phyloP scores from a whole-genome alignment of 2,113 vertebrate genomes.

The Gopherus evgoodei region DNA sequence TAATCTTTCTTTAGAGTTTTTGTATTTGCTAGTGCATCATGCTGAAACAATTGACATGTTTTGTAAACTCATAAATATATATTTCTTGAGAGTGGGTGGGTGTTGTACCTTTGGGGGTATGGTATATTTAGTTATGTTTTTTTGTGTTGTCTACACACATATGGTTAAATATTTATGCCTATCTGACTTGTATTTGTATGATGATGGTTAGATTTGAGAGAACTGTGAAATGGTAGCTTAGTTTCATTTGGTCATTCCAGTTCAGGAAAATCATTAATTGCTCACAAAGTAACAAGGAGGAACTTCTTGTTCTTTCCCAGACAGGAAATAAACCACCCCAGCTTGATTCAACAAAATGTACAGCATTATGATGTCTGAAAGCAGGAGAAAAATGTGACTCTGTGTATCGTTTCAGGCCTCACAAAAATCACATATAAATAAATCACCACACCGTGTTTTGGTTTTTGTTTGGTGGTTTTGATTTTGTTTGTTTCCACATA shows the following conservation, averaged over 20 bases:
- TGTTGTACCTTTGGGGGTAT: background rate
- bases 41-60: background rate
- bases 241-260: slow-evolving; percentile 40
- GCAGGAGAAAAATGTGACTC: background rate
- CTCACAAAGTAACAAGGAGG: slow-evolving; percentile 34
- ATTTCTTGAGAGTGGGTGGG: background rate
- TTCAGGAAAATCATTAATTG: slow-evolving; percentile 51
- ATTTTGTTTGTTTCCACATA: background rate
- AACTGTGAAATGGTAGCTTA: background rate
- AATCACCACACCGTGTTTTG: background rate
- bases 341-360: background rate
- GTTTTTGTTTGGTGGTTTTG: background rate
- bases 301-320: slow-evolving; percentile 68
- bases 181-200: slow-evolving; percentile 22
- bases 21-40: accelerated
- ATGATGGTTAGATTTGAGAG: slow-evolving; percentile 16
- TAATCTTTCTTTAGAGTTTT: accelerated
- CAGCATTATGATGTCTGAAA: background rate
- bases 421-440: background rate
- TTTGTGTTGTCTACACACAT: background rate
- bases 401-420: background rate
- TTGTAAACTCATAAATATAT: background rate
- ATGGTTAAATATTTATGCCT: slow-evolving; percentile 47
- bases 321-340: slow-evolving; percentile 49
- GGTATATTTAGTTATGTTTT: background rate